A percentile compares a stretch with the other conserved stretches of the same genome.
These are phyloP conservation scores for Stomatorhinus ivindoensis DNA, from an alignment of 2,113 vertebrate species.

Conservation along the genomic window DNA sequence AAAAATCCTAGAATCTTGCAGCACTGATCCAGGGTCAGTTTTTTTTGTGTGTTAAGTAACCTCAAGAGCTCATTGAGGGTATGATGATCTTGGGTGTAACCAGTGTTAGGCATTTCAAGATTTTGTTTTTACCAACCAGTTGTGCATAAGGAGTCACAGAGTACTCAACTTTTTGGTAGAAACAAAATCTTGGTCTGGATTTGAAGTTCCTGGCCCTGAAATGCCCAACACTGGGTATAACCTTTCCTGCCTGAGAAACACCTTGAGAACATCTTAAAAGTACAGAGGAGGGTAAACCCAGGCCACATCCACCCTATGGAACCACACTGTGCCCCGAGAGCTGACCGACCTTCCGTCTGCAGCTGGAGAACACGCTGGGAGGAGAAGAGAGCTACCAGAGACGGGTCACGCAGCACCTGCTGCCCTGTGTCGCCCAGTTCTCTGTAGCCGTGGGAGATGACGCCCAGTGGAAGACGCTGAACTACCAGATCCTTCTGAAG, in stretches of 20 bases:
- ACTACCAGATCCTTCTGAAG: constrained; percentile 89
- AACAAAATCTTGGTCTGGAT: too few relatives aligned
- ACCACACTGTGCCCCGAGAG: neutral
- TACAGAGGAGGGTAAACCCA: neutral
- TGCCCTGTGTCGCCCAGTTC: constrained; percentile 86
- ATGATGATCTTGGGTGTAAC: neutral
- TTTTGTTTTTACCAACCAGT: too few relatives aligned
- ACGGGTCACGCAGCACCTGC: constrained; percentile 66
- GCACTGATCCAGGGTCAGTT: neutral
- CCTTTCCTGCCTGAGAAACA: neutral
- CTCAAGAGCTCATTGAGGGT: neutral
- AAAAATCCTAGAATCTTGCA: neutral
- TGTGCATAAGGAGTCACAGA: too few relatives aligned
- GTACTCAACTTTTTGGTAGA: too few relatives aligned
- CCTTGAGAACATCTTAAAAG: neutral
- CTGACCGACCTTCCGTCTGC: constrained; percentile 16
- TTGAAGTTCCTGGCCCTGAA: too few relatives aligned
- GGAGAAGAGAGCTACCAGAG: constrained; percentile 70
- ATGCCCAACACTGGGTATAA: neutral
- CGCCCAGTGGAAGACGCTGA: constrained; percentile 85
- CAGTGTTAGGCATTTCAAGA: too few relatives aligned
- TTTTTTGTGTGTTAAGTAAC: neutral
- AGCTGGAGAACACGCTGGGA: constrained; percentile 85
- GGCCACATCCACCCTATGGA: neutral
- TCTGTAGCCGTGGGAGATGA: constrained; percentile 81